phyloP scores from a whole-genome alignment of 2,888 invertebrate genomes.

The Drosophila cognata region DNA sequence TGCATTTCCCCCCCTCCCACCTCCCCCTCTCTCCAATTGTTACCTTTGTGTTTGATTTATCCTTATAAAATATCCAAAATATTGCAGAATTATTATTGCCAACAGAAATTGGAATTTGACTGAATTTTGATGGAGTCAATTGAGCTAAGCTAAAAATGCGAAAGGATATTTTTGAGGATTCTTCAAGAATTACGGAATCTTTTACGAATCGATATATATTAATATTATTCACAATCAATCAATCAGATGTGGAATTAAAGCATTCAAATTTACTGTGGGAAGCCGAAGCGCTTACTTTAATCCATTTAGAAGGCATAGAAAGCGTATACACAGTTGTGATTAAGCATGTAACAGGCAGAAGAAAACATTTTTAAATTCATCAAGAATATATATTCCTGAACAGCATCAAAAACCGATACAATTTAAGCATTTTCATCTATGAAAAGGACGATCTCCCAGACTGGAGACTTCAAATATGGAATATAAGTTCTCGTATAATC shows the following conservation, averaged over 20 bases:
- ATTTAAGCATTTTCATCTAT: background rate
- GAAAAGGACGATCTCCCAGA: background rate
- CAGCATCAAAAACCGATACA: background rate
- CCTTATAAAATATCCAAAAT: slow-evolving; percentile 15
- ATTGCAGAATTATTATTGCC: background rate
- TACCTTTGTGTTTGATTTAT: background rate
- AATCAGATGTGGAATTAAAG: background rate
- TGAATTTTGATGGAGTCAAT: background rate
- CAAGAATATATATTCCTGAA: background rate
- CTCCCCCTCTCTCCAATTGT: too few relatives aligned
- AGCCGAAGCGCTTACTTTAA: too few relatives aligned
- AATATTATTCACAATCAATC: background rate
- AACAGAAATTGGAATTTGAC: background rate
- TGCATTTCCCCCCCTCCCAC: background rate
- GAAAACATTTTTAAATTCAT: background rate
- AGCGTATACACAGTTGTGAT: background rate
- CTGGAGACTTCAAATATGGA: background rate
- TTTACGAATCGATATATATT: rapidly evolving
- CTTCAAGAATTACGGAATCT: background rate
- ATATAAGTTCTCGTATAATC: background rate
- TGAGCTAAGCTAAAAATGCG: background rate
- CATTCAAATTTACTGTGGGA: background rate
- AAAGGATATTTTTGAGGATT: background rate
- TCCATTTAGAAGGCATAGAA: background rate
- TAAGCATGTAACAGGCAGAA: background rate